Base-by-base conservation (phyloP, 1,140 invertebrate genomes). In the Zaprionus inermis region DNA sequence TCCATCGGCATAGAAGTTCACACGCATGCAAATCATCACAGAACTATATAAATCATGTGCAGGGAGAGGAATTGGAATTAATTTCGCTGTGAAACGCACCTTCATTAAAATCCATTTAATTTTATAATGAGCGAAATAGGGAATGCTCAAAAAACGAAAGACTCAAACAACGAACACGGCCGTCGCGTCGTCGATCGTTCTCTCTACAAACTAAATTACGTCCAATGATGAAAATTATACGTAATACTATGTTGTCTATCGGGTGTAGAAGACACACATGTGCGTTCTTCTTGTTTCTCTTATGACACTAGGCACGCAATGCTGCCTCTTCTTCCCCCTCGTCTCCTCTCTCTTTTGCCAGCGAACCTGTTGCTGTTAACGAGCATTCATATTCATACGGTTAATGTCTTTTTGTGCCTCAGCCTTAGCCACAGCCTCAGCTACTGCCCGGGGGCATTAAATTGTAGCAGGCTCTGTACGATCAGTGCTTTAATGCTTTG, bases 361-460 rank as follows among this genome's bases (percentile, higher is more conserved):
- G 41, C 14, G 20, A 24, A 22, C 38, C 34, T 9, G 18, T 24
- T n/a, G 18, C 79, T 72, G 54, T 76, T 84, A 84, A 84, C 78
- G 82, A 86, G 75, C 82, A 83, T 76, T 83, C 60, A 67, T 79
- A 76, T 72, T 79, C 77, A 84, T 83, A 79, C 61, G 72, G 79
- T 73, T 86, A 86, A 88, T 88, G 79, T 79, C 51, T 67, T 84
- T 80, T 84, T 84, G 54, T 54, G 63, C 49, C 36, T 18, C 38
- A 38, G 41, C 41, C 41, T 30, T 4, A 24, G 22, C 4, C 22
- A 2, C 4, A 24, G 22, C 22, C 3, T 28, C 24, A 28, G 24
- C 24, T 5, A 28, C 51, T 38, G 51, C 61, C 36, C 22, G 56
- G 59, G 44, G 38, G 58, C 57, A 72, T 72, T 60, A 86, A 86